These are phyloP conservation scores for Malurus splendens DNA, from an alignment of 2,797 vertebrate species.

Conservation along the genomic window DNA sequence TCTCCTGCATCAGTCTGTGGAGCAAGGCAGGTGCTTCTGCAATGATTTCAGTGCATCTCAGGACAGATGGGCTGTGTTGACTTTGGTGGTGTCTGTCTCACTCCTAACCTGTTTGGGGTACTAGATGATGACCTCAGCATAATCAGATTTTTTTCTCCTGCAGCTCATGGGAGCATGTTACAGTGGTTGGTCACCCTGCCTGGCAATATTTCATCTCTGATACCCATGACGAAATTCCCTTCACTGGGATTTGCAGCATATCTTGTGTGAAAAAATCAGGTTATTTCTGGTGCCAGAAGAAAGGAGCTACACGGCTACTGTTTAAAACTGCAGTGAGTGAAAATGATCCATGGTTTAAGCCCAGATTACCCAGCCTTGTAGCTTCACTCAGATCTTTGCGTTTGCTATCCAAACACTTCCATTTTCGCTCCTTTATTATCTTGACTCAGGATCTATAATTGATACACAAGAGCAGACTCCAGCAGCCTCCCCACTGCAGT, in stretches of 20 bases:
- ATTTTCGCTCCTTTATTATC: neutral
- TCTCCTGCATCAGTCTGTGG: neutral
- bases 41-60: neutral
- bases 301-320: neutral
- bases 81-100: neutral
- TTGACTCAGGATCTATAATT: neutral
- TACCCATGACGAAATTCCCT: neutral
- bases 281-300: neutral
- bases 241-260: fast-evolving
- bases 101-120: neutral
- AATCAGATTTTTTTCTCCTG: neutral
- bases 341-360: neutral
- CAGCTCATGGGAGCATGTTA: neutral
- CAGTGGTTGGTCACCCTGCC: neutral
- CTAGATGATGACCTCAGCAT: neutral
- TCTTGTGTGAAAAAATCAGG: neutral
- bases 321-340: neutral
- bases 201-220: neutral
- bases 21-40: neutral
- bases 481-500: neutral
- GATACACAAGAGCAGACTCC: neutral
- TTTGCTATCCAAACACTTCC: neutral
- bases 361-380: neutral
- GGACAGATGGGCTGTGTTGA: neutral
- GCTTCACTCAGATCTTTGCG: neutral